Evolutionary conservation across 2,113 vertebrate species (phyloP), one percentile per base, ranked within the genome.

Genomic region (Thomomys bottae): DNA sequence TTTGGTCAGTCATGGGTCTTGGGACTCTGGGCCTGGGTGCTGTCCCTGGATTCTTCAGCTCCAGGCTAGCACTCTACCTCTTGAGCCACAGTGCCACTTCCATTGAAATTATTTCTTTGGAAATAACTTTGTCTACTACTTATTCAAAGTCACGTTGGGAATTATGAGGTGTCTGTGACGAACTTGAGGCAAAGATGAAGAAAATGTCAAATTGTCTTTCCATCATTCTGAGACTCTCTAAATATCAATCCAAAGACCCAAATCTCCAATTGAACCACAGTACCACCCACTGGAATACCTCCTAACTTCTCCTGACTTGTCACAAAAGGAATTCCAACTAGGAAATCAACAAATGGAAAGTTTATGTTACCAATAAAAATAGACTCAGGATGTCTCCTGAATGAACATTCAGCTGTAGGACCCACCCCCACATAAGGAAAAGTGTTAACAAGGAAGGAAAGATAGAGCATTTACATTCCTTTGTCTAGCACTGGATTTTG

Each of bases 401-500:
- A 45, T 80, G 32, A 89, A 28, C 83, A 78, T 78, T 10, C 23
- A 12, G 20, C 24, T 42, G 4, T 24, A 54, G 12, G 66, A 26
- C 2, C 26, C 42, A 66, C 18, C 38, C 20, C n/a, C 5, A 26
- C 57, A 89, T n/a, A 54, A 24, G 24, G 15, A n/a, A 32, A 57
- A n/a, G 28, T 23, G 26, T 21, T 45, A 28, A n/a, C 5, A 38
- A n/a, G 10, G 10, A 90, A 80, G 40, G 2, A 57, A 3, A 84
- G 59, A 82, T 66, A 8, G 18, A 9, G 4, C 8, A 68, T 78
- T 87, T 49, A 80, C 67, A 20, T 79, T 45, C 0, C 78, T 91
- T 94, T 92, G 71, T 23, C 64, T 59, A 88, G 8, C 38, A 54
- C 57, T 28, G 64, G 20, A 61, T 85, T 91, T 71, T 88, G 32